These are phyloP conservation scores for Prionace glauca DNA, from an alignment of 2,797 vertebrate species.

Conservation along the genomic window DNA sequence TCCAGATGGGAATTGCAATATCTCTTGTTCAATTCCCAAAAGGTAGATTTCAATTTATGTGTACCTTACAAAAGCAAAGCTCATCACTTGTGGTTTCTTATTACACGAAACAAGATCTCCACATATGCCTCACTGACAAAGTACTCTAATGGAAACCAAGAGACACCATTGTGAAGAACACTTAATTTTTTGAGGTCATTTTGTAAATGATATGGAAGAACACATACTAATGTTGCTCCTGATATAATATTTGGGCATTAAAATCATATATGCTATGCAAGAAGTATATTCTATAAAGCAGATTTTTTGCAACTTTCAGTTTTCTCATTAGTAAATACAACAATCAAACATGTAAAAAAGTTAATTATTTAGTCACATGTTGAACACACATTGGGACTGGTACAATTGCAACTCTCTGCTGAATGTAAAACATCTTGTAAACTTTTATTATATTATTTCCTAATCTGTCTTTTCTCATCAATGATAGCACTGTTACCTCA, in stretches of 20 bases:
- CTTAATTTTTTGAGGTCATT: background rate
- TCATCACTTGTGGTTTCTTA: background rate
- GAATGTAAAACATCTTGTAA: background rate
- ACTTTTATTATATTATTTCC: background rate
- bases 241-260: background rate
- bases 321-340: background rate
- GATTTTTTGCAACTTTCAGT: background rate
- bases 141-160: background rate
- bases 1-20: slow-evolving; percentile 25
- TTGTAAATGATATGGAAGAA: background rate
- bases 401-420: background rate
- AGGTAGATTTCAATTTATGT: slow-evolving; percentile 36
- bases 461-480: background rate
- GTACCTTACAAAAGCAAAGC: background rate
- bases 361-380: background rate
- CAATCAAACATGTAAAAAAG: background rate
- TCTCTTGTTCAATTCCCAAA: slow-evolving; percentile 38
- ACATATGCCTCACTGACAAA: background rate
- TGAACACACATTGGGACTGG: background rate
- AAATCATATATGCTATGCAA: background rate
- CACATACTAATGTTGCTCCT: background rate
- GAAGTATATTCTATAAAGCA: background rate
- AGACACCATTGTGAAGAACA: background rate
- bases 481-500: background rate
- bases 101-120: slow-evolving; percentile 15